Evolutionary conservation across 2,888 invertebrate species (phyloP).

Genomic region (Formica aserva): DNA sequence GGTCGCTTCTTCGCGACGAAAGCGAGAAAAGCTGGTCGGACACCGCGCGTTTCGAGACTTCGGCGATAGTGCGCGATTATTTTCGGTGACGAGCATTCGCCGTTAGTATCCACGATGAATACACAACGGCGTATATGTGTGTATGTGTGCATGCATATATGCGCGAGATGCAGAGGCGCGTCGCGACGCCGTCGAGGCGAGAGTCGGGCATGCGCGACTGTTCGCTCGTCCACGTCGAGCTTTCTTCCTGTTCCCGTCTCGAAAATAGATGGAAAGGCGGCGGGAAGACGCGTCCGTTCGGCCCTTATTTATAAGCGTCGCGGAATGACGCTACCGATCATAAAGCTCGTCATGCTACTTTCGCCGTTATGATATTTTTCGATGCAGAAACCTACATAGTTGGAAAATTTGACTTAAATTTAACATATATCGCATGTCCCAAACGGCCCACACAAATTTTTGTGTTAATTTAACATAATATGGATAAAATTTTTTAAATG

Average conservation of each 20-base stretch:
- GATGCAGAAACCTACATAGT: background rate
- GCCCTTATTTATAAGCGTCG: constrained; percentile 68
- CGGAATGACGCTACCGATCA: constrained; percentile 45
- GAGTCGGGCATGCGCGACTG: constrained; percentile 65
- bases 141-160: background rate
- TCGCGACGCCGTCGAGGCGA: constrained; percentile 44
- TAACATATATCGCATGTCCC: too few relatives aligned
- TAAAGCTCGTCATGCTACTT: constrained; percentile 47
- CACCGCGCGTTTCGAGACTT: constrained; percentile 61
- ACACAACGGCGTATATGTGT: constrained; percentile 25
- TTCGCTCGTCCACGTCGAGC: constrained; percentile 45
- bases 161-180: constrained; percentile 45
- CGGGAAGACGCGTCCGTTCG: constrained; percentile 59
- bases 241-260: constrained; percentile 73
- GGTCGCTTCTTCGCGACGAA: constrained; percentile 40
- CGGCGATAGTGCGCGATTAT: constrained; percentile 72
- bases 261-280: constrained; percentile 69
- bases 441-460: too few relatives aligned
- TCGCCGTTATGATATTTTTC: constrained; percentile 17
- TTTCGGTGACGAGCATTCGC: constrained; percentile 76
- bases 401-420: too few relatives aligned
- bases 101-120: constrained; percentile 74
- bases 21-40: constrained; percentile 49
- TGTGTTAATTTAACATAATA: too few relatives aligned
- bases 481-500: too few relatives aligned